Evolutionary conservation across 92 coral and sea anemone species (phyloP).

Genomic region (Epizoanthus ramosus): DNA sequence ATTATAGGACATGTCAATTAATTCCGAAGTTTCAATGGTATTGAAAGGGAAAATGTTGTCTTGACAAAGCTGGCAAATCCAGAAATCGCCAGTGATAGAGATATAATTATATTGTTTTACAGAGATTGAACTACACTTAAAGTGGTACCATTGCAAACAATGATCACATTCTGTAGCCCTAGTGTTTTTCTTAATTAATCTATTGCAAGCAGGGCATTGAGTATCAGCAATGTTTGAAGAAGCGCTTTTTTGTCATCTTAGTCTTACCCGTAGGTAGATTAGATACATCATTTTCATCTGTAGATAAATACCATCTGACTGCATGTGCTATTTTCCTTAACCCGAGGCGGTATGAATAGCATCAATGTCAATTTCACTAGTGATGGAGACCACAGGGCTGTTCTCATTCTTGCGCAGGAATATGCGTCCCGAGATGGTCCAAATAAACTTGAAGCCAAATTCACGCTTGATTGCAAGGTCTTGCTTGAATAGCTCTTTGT

Average conservation of each 20-base stretch:
- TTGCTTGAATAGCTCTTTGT: slow-evolving; percentile 6
- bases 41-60: no score
- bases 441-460: slow-evolving; percentile 17
- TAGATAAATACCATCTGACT: no score
- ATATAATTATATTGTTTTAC: no score
- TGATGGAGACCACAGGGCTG: slow-evolving; percentile 4
- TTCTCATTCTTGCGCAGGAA: slow-evolving; percentile 10
- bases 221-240: background rate
- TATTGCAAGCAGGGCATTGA: slow-evolving; percentile 27
- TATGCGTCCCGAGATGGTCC: background rate
- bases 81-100: no score
- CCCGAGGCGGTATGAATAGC: background rate
- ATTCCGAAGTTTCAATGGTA: no score
- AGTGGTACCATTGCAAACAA: slow-evolving; percentile 35
- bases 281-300: no score
- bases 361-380: background rate
- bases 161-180: no score
- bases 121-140: no score
- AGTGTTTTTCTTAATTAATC: slow-evolving; percentile 13
- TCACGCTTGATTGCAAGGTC: background rate
- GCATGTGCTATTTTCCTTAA: background rate
- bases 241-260: background rate
- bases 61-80: no score
- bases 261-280: slow-evolving; percentile 14
- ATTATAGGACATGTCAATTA: no score